Percentiles rank a stretch among this genome's conserved stretches.
These are phyloP conservation scores for Sorex araneus DNA, from an alignment of 2,113 vertebrate genomes.

Conservation along the genomic window DNA sequence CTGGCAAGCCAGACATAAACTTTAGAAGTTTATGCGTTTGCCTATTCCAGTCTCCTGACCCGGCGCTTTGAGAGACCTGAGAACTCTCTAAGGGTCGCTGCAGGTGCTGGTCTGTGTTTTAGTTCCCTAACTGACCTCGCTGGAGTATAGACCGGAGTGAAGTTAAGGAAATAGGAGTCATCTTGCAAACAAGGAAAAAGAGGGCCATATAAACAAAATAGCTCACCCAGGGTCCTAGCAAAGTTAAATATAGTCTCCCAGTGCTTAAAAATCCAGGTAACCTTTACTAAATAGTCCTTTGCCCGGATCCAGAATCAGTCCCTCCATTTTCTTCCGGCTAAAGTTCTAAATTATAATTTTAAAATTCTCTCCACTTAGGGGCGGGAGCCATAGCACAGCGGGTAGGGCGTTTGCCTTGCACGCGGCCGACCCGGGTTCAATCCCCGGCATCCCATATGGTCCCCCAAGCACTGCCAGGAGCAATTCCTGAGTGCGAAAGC, in stretches of 20 bases:
- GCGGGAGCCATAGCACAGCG: too few relatives aligned
- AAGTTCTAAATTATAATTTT: too few relatives aligned
- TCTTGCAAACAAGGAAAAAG: background rate
- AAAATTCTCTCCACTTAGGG: too few relatives aligned
- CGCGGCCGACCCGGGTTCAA: too few relatives aligned
- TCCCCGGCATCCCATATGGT: too few relatives aligned
- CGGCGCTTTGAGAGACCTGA: background rate
- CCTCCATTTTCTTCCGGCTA: background rate
- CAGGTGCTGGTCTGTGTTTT: background rate
- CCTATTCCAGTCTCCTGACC: background rate
- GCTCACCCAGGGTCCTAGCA: background rate
- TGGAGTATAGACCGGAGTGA: background rate
- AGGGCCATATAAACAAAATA: background rate
- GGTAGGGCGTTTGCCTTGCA: too few relatives aligned
- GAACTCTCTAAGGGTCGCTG: background rate
- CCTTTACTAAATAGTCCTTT: background rate
- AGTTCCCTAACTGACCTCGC: background rate
- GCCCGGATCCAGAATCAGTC: constrained; percentile 6
- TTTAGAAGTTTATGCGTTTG: background rate
- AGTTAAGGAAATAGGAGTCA: background rate
- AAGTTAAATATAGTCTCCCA: constrained; percentile 5
- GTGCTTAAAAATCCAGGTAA: background rate
- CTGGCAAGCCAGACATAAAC: background rate
- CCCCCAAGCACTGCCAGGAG: too few relatives aligned
- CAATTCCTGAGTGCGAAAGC: too few relatives aligned